These are phyloP conservation scores for Chauna torquata DNA, from an alignment of 2,113 vertebrate species.

Conservation along the genomic window DNA sequence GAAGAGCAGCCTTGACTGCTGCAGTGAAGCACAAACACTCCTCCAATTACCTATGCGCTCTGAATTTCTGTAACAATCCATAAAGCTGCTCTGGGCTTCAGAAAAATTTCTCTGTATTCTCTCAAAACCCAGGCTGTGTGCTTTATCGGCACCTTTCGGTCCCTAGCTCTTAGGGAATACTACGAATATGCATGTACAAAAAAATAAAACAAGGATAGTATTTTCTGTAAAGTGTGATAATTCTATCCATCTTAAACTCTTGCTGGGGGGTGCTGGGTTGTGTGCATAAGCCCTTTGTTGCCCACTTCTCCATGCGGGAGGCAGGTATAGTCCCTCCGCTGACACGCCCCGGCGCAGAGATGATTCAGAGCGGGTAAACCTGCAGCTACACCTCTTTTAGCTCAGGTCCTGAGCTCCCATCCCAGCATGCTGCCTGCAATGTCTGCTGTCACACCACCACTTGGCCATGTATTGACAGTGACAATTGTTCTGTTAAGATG, in stretches of 20 bases:
- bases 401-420: not conserved
- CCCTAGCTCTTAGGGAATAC: not conserved
- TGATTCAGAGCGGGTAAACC: accelerated
- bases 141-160: not conserved
- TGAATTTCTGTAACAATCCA: not conserved
- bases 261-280: not conserved
- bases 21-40: not conserved
- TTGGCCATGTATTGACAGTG: not conserved
- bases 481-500: not conserved
- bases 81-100: not conserved
- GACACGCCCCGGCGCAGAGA: accelerated
- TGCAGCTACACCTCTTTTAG: not conserved
- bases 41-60: not conserved
- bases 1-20: not conserved
- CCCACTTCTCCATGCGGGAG: not conserved
- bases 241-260: too few species aligned
- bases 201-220: not conserved
- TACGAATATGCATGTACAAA: not conserved
- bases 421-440: not conserved
- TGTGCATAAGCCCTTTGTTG: not conserved
- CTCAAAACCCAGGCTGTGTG: not conserved
- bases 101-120: not conserved
- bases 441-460: not conserved
- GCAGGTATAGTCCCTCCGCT: not conserved
- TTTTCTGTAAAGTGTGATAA: not conserved